Evolutionary conservation across 2,888 invertebrate species (phyloP).

Genomic region (Acanthococcus lagerstroemiae): DNA sequence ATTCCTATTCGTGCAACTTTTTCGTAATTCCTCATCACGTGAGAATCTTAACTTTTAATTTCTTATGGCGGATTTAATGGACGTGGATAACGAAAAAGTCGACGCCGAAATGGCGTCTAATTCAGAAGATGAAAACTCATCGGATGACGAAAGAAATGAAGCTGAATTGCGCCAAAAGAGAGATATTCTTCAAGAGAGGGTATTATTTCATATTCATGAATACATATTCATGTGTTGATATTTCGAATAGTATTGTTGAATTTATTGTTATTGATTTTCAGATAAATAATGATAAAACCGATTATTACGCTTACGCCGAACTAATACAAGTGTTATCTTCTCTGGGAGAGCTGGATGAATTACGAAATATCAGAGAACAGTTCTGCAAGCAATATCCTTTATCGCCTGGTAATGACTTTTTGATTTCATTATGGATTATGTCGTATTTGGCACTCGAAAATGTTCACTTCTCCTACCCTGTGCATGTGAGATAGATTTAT

Average conservation of each 20-base stretch:
- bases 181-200: conserved; percentile 26
- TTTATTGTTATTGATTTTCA: conserved; percentile 5
- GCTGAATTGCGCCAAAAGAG: conserved; percentile 26
- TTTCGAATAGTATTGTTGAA: neutral
- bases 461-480: too few relatives aligned
- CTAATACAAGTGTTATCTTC: conserved; percentile 27
- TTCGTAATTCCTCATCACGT: too few relatives aligned
- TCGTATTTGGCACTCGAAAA: too few relatives aligned
- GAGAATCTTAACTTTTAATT: too few relatives aligned
- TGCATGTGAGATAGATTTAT: too few relatives aligned
- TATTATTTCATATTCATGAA: too few relatives aligned
- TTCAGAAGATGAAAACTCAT: conserved; percentile 4
- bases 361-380: conserved; percentile 28
- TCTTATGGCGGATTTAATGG: conserved; percentile 20
- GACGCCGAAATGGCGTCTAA: conserved; percentile 19
- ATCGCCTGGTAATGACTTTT: conserved; percentile 30
- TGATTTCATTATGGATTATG: neutral
- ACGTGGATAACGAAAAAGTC: conserved; percentile 12
- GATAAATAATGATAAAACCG: conserved; percentile 26
- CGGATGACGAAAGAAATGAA: conserved; percentile 23
- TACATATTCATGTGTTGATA: neutral
- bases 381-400: conserved; percentile 32
- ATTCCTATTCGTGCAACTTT: too few relatives aligned
- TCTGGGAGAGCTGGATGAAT: conserved; percentile 27
- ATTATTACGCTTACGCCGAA: conserved; percentile 33